phyloP scores from a whole-genome alignment of 2,797 vertebrate genomes.

The Pristis pectinata region DNA sequence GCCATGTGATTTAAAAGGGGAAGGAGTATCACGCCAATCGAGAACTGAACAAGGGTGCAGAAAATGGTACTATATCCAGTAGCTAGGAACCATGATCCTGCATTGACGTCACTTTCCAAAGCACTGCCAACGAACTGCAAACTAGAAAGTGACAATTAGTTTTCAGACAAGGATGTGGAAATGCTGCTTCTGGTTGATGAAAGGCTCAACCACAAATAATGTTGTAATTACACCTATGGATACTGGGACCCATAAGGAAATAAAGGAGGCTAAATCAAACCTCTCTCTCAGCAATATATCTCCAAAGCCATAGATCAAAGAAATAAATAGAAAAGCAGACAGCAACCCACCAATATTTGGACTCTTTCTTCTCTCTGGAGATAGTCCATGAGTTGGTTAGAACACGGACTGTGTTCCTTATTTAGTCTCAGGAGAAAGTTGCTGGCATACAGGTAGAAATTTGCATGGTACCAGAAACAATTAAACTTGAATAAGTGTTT shows the following conservation, averaged over 20 bases:
- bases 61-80: not conserved
- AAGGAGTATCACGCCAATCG: not conserved
- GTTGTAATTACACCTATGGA: not conserved
- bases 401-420: not conserved
- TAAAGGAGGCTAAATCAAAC: not conserved
- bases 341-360: not conserved
- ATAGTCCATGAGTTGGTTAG: not conserved
- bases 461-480: not conserved
- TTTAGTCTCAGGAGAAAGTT: too few relatives aligned
- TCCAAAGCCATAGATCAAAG: not conserved
- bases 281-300: not conserved
- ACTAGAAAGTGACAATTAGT: not conserved
- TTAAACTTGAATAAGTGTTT: not conserved
- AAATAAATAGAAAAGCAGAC: not conserved
- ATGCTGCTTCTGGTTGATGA: not conserved
- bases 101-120: not conserved
- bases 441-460: too few relatives aligned
- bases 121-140: not conserved
- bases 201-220: not conserved
- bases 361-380: not conserved
- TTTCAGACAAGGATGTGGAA: not conserved
- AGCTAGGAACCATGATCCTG: not conserved
- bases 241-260: not conserved
- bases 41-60: not conserved
- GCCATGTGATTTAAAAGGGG: not conserved